Percentiles rank a stretch among this genome's conserved stretches.
These are phyloP conservation scores for Ceryle rudis DNA, from an alignment of 2,797 vertebrate genomes.

Conservation along the genomic window DNA sequence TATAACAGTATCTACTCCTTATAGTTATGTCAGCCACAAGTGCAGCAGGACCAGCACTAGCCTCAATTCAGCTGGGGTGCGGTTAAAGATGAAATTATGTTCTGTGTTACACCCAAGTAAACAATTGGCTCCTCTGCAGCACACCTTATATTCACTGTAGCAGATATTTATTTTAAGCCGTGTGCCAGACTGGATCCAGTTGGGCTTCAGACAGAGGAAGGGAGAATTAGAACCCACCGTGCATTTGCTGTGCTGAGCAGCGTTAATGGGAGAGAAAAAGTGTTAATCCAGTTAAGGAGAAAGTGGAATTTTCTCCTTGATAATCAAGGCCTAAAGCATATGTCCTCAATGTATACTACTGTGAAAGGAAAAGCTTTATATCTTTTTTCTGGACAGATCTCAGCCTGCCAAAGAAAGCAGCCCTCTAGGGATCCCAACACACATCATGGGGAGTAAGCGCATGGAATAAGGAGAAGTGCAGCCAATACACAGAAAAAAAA, in stretches of 20 bases:
- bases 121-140: background rate
- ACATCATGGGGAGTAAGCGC: rapidly evolving
- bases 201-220: background rate
- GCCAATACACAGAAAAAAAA: background rate
- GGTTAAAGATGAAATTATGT: background rate
- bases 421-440: background rate
- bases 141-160: background rate
- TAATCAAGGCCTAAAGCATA: background rate
- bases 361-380: background rate
- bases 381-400: background rate
- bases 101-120: background rate
- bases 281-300: background rate
- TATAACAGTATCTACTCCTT: rapidly evolving
- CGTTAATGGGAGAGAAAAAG: background rate
- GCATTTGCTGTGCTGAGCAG: background rate
- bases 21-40: background rate
- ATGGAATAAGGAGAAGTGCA: background rate
- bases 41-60: background rate
- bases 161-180: background rate
- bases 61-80: background rate
- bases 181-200: background rate
- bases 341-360: background rate
- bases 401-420: background rate
- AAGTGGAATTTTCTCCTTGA: background rate
- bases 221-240: background rate